These are phyloP conservation scores for Pedicia rivosa DNA, from an alignment of 2,888 invertebrate genomes.

Conservation along the genomic window DNA sequence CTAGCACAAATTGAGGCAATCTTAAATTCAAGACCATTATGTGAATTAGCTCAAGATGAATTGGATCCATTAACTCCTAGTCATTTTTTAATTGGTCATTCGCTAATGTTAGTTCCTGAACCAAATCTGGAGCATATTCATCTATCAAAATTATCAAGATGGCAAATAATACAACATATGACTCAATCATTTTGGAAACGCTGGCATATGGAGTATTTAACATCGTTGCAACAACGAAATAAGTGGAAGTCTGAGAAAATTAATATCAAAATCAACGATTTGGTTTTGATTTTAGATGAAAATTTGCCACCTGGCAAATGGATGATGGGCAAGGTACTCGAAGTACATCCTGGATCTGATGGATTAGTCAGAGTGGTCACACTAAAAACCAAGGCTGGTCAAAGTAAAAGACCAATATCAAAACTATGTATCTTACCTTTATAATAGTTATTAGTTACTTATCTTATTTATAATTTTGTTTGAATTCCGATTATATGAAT, in stretches of 20 bases:
- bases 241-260: constrained; percentile 14
- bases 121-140: neutral
- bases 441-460: no score
- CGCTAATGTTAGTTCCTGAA: neutral
- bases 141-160: constrained; percentile 12
- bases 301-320: constrained; percentile 14
- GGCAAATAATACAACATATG: constrained; percentile 16
- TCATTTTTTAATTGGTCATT: constrained; percentile 4
- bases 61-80: constrained; percentile 11
- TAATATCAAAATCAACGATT: constrained; percentile 11
- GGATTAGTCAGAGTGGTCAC: constrained; percentile 14
- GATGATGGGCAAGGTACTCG: constrained; percentile 11
- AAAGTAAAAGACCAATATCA: neutral
- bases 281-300: constrained; percentile 17
- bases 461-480: no score
- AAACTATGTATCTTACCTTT: neutral
- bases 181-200: constrained; percentile 16
- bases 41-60: constrained; percentile 10
- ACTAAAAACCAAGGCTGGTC: neutral
- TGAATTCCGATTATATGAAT: no score
- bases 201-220: constrained; percentile 16
- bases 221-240: constrained; percentile 13
- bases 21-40: constrained; percentile 16
- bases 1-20: constrained; percentile 15
- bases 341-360: constrained; percentile 15